Conservation (phyloP, 2,113 vertebrate genomes). For the Rhinolophus ferrumequinum region DNA sequence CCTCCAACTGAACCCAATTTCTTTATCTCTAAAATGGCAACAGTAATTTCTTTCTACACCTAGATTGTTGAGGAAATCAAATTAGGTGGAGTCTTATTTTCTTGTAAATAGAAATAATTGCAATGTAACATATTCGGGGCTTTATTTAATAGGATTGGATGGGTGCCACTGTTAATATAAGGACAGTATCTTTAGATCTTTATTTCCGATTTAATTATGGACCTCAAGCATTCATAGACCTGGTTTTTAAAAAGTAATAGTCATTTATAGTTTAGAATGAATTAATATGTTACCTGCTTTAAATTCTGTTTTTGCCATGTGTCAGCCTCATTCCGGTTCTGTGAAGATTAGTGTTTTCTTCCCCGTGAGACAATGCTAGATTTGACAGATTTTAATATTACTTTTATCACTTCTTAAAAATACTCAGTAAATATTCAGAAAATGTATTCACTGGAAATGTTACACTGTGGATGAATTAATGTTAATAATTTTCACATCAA, state of each 20-base stretch:
- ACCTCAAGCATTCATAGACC: background rate
- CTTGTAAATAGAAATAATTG: background rate
- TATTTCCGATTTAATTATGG: background rate
- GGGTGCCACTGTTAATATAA: background rate
- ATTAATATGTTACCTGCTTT: background rate
- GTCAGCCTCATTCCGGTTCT: background rate
- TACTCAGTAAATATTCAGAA: background rate
- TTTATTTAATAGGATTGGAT: background rate
- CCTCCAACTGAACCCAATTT: background rate
- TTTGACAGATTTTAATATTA: background rate
- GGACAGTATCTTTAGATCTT: background rate
- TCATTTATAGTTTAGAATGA: background rate
- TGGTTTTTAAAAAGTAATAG: background rate
- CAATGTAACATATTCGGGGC: background rate
- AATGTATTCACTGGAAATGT: background rate
- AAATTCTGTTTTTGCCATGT: background rate
- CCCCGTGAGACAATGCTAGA: background rate
- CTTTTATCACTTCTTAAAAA: background rate
- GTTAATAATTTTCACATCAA: background rate
- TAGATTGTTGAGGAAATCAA: slow-evolving; percentile 2
- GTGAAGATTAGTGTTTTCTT: background rate
- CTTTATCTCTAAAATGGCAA: background rate
- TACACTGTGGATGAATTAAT: background rate
- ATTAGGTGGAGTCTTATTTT: slow-evolving; percentile 5
- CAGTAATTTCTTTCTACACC: background rate